These are phyloP conservation scores for Cinclus mexicanus DNA, from an alignment of 2,113 vertebrate species.

Conservation along the genomic window DNA sequence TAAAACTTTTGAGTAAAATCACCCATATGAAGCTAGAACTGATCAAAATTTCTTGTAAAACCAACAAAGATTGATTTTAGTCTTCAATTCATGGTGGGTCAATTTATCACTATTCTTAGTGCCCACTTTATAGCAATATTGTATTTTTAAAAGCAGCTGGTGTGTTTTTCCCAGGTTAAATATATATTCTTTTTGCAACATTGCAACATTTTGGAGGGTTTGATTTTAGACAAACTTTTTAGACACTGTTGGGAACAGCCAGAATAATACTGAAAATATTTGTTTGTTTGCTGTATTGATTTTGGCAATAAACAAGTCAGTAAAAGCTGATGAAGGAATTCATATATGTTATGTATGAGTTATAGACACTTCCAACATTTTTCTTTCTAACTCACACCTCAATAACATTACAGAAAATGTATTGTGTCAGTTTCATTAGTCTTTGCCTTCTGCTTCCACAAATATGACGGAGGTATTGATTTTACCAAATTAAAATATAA, in stretches of 20 bases:
- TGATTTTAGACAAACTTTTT: background rate
- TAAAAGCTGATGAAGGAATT: slow-evolving; percentile 40
- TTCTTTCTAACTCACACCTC: slow-evolving; percentile 39
- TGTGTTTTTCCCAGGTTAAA: background rate
- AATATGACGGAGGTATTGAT: slow-evolving; percentile 41
- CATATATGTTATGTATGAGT: slow-evolving; percentile 38
- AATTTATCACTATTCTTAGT: background rate
- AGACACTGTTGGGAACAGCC: fast-evolving
- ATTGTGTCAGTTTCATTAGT: slow-evolving; percentile 34
- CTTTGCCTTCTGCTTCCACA: slow-evolving; percentile 38
- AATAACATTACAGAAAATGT: slow-evolving; percentile 33
- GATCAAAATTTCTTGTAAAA: background rate
- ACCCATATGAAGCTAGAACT: background rate
- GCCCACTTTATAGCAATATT: background rate
- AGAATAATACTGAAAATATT: background rate
- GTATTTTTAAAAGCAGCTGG: background rate
- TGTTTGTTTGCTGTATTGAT: slow-evolving; percentile 13
- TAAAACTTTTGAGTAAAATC: background rate
- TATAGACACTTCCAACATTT: slow-evolving; percentile 47
- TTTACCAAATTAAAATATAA: slow-evolving; percentile 56
- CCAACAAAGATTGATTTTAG: background rate
- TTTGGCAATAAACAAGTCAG: slow-evolving; percentile 36
- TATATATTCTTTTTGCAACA: background rate
- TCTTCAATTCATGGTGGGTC: fast-evolving
- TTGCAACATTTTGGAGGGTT: background rate